Evolutionary conservation across 2,888 invertebrate genomes (phyloP).

Genomic region (Cataglyphis altisquamis): DNA sequence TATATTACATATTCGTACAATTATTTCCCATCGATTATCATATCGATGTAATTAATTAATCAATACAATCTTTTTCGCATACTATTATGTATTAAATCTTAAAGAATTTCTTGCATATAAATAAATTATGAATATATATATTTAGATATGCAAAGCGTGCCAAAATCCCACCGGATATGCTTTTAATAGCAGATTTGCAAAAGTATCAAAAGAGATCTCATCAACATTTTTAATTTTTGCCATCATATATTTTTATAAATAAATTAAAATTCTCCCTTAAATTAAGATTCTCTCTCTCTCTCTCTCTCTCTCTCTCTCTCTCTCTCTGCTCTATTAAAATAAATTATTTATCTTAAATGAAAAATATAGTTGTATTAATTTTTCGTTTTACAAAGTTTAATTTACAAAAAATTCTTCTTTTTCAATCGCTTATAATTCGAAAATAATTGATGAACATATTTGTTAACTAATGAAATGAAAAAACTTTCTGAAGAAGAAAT

Average conservation of each 20-base stretch:
- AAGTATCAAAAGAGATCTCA: neutral
- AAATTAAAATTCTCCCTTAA: neutral
- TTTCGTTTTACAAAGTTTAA: neutral
- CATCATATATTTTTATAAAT: neutral
- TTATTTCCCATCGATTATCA: neutral
- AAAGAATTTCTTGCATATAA: neutral
- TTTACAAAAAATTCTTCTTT: neutral
- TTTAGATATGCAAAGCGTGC: neutral
- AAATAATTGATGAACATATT: no score
- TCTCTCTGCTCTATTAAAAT: neutral
- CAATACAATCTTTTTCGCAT: neutral
- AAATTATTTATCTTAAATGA: neutral
- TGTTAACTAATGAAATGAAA: no score
- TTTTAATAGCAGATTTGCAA: neutral
- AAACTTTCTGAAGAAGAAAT: no score
- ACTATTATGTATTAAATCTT: neutral
- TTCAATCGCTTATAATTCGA: neutral
- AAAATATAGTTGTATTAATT: neutral
- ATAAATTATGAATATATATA: neutral
- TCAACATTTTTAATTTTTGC: neutral
- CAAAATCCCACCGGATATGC: neutral
- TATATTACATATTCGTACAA: no score
- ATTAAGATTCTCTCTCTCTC: neutral
- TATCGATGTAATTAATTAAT: constrained; percentile 7
- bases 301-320: no score